Evolutionary conservation across 2,797 vertebrate species (phyloP).

Genomic region (Miichthys miiuy): DNA sequence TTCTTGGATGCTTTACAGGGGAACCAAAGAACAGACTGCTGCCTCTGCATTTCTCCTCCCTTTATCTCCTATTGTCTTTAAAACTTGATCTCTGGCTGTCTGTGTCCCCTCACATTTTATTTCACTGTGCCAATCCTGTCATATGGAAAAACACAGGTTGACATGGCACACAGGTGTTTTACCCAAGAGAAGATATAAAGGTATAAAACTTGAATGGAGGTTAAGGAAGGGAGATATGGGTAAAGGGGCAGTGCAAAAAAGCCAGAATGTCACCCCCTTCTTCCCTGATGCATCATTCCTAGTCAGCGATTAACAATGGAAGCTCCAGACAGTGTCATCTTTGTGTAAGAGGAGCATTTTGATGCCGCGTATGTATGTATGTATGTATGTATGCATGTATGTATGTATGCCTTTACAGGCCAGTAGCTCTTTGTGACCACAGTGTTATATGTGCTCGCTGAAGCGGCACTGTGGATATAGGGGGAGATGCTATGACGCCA

Average conservation of each 20-base stretch:
- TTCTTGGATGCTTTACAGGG: conserved; percentile 37
- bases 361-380: conserved; percentile 1
- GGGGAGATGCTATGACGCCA: conserved; percentile 36
- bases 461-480: conserved; percentile 46
- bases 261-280: neutral
- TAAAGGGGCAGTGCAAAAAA: neutral
- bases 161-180: neutral
- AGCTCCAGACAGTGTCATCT: conserved; percentile 54
- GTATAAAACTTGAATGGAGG: conserved; percentile 21
- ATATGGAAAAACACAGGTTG: conserved; percentile 7
- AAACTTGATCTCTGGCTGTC: neutral
- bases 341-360: conserved; percentile 59
- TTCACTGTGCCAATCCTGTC: neutral
- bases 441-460: conserved; percentile 42
- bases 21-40: conserved; percentile 30
- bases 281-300: conserved; percentile 20
- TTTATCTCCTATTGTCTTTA: neutral
- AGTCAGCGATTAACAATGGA: conserved; percentile 42
- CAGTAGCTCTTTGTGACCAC: conserved; percentile 39
- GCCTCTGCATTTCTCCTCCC: conserved; percentile 37
- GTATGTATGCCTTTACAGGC: conserved; percentile 7
- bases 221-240: neutral
- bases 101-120: neutral
- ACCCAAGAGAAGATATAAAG: neutral
- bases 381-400: too few species aligned